These are phyloP conservation scores for Balearica regulorum DNA, from an alignment of 2,797 vertebrate genomes.

Conservation along the genomic window DNA sequence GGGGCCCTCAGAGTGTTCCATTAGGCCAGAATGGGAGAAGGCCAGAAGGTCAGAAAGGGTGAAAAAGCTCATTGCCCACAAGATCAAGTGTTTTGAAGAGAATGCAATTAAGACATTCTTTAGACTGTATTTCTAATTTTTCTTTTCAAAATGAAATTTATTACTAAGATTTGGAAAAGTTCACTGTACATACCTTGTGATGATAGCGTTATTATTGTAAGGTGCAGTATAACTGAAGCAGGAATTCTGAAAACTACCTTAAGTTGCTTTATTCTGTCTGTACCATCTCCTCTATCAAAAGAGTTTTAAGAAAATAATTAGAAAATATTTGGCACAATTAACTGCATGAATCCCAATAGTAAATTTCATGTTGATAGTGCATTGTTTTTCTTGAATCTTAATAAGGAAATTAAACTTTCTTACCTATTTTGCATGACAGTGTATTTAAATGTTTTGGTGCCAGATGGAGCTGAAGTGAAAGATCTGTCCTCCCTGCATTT, in stretches of 20 bases:
- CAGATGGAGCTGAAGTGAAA: background rate
- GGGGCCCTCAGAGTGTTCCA: slow-evolving; percentile 3
- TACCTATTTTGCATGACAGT: background rate
- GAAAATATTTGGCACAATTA: background rate
- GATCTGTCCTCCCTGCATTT: background rate
- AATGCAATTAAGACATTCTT: background rate
- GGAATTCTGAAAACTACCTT: background rate
- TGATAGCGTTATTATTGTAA: background rate
- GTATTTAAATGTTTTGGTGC: background rate
- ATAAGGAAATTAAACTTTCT: background rate
- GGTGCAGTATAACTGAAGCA: background rate
- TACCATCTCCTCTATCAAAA: background rate
- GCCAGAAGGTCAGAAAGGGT: slow-evolving; percentile 74
- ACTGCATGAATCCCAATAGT: background rate
- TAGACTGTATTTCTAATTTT: background rate
- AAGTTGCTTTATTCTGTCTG: background rate
- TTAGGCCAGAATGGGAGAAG: slow-evolving; percentile 17
- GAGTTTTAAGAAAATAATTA: background rate
- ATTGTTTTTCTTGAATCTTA: background rate
- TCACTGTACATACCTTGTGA: background rate
- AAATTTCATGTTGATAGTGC: background rate
- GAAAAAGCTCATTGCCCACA: background rate
- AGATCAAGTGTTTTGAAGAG: background rate
- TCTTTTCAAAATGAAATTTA: background rate
- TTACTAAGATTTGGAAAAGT: background rate